phyloP scores from a whole-genome alignment of 2,888 invertebrate species.

The Limnephilus auricula region DNA sequence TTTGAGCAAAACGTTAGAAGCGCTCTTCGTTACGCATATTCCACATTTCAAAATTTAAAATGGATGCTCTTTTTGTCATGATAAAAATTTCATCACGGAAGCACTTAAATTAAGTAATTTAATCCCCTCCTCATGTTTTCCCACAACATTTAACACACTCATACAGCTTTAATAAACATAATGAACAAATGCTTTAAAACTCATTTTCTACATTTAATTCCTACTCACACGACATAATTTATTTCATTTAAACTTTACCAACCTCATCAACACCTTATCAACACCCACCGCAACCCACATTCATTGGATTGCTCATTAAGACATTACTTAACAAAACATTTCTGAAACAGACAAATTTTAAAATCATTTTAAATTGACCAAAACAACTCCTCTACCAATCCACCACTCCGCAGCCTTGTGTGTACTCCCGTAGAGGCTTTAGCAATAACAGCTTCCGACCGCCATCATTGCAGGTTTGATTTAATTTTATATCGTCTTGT shows the following conservation, averaged over 20 bases:
- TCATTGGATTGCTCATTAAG: not conserved
- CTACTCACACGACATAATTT: no score
- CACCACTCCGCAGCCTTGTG: constrained; percentile 52
- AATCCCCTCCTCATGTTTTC: not conserved
- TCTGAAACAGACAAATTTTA: not conserved
- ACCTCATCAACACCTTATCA: not conserved
- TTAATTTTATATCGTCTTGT: constrained; percentile 56
- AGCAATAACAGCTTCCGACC: constrained; percentile 65
- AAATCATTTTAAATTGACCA: not conserved
- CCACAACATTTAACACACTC: not conserved
- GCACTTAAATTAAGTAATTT: not conserved
- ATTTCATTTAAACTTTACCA: not conserved
- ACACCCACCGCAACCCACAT: not conserved
- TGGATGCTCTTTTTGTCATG: not conserved
- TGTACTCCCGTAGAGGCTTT: constrained; percentile 63
- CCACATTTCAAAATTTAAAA: not conserved
- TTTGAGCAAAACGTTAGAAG: not conserved
- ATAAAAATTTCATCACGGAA: not conserved
- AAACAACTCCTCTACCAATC: not conserved
- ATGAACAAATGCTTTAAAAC: not conserved
- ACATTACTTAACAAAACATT: not conserved
- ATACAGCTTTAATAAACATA: not conserved
- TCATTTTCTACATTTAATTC: not conserved
- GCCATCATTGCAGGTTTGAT: constrained; percentile 66
- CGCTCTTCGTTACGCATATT: not conserved